Percentiles rank a stretch among this genome's conserved stretches.
Evolutionary conservation across 2,797 vertebrate species (phyloP).

Genomic region (Halcyon leucocephala): DNA sequence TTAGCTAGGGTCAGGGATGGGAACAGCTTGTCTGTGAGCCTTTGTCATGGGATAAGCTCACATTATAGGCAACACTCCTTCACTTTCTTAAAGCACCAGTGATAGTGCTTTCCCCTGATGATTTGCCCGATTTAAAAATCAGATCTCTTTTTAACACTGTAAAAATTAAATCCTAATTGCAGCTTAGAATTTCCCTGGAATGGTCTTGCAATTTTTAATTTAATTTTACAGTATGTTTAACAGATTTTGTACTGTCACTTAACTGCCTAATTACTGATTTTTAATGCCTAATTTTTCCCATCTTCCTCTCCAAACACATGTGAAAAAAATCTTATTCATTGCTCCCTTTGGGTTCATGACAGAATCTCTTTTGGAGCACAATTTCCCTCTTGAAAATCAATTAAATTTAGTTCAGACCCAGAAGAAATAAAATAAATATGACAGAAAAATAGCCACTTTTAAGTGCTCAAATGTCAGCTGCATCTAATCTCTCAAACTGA

Average conservation of each 20-base stretch:
- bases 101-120: not conserved
- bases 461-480: not conserved
- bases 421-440: not conserved
- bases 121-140: not conserved
- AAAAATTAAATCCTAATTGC: not conserved
- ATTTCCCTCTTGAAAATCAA: not conserved
- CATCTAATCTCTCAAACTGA: not conserved
- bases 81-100: not conserved
- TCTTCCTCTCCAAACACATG: not conserved
- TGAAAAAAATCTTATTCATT: not conserved
- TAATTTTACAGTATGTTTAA: conserved; percentile 4
- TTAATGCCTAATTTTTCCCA: not conserved
- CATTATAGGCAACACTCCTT: accelerated
- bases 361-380: not conserved
- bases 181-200: not conserved
- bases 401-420: not conserved
- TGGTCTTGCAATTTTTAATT: not conserved
- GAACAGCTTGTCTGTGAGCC: not conserved
- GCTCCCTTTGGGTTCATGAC: not conserved
- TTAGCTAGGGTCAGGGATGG: not conserved
- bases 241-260: not conserved
- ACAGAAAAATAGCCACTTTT: not conserved
- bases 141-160: not conserved
- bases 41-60: not conserved
- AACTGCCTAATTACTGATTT: not conserved